Evolutionary conservation across 1,140 invertebrate genomes (phyloP).

Genomic region (Bombus picipes): DNA sequence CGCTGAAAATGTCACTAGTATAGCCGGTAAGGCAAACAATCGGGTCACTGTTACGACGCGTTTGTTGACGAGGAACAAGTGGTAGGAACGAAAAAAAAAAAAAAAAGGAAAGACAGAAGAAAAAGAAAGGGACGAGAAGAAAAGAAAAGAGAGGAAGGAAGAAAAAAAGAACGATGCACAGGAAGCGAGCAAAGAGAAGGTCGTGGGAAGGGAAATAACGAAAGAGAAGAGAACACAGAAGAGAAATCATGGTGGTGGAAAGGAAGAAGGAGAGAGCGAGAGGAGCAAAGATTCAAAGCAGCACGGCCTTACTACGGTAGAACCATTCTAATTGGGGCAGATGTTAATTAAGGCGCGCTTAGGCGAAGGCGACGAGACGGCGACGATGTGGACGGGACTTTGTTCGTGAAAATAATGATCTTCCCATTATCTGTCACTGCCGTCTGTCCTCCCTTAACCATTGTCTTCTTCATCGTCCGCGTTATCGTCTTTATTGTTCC

Average conservation of each 20-base stretch:
- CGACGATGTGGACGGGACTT: constrained; percentile 72
- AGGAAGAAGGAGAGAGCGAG: neutral
- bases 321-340: constrained; percentile 75
- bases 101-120: neutral
- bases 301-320: constrained; percentile 57
- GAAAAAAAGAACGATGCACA: neutral
- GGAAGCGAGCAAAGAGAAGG: constrained; percentile 28
- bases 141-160: neutral
- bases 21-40: constrained; percentile 45
- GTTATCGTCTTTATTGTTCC: constrained; percentile 79
- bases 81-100: neutral
- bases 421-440: constrained; percentile 78
- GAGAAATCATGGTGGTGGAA: constrained; percentile 12
- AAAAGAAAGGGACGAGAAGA: neutral
- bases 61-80: constrained; percentile 32
- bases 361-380: constrained; percentile 68
- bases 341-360: constrained; percentile 78
- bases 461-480: constrained; percentile 80
- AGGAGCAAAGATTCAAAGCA: constrained; percentile 50
- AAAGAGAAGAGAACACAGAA: neutral
- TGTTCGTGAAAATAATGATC: constrained; percentile 81
- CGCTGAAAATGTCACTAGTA: constrained; percentile 42
- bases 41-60: constrained; percentile 56
- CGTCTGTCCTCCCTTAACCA: constrained; percentile 73
- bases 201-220: neutral